A percentile compares a stretch with the other conserved stretches of the same genome.
Evolutionary conservation across 2,888 invertebrate species (phyloP).

Genomic region (Hydraecia micacea): DNA sequence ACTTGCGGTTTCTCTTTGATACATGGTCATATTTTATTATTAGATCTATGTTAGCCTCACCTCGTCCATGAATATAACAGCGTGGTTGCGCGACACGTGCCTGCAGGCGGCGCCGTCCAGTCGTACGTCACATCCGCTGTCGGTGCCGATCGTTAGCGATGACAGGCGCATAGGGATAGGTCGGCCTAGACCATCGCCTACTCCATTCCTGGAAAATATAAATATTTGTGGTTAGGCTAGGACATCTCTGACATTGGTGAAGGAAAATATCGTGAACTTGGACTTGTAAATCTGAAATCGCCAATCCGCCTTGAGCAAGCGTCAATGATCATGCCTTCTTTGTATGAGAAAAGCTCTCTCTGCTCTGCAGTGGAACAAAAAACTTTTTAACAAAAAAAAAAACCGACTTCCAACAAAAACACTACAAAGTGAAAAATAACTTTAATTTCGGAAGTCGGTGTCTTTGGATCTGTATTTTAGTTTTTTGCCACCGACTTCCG

Average conservation of each 20-base stretch:
- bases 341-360: neutral
- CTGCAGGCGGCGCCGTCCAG: constrained; percentile 82
- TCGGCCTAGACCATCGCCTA: constrained; percentile 73
- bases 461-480: too few species aligned
- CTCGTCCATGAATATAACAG: constrained; percentile 96
- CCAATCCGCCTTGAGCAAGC: neutral
- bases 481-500: too few species aligned
- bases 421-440: too few species aligned
- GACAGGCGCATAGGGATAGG: constrained; percentile 83
- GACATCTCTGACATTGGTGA: neutral
- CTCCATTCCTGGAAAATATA: constrained; percentile 37
- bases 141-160: constrained; percentile 90
- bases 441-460: too few species aligned
- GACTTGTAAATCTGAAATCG: neutral
- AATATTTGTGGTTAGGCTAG: neutral
- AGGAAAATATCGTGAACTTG: neutral
- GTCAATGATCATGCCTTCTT: neutral
- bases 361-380: neutral
- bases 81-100: constrained; percentile 93
- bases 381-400: too few species aligned
- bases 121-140: constrained; percentile 91
- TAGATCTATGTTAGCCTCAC: constrained; percentile 76
- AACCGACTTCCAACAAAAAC: too few species aligned
- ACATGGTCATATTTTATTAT: neutral
- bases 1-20: too few species aligned